Evolutionary conservation across 2,888 invertebrate genomes (phyloP).

Genomic region (Pelosia muscerda): DNA sequence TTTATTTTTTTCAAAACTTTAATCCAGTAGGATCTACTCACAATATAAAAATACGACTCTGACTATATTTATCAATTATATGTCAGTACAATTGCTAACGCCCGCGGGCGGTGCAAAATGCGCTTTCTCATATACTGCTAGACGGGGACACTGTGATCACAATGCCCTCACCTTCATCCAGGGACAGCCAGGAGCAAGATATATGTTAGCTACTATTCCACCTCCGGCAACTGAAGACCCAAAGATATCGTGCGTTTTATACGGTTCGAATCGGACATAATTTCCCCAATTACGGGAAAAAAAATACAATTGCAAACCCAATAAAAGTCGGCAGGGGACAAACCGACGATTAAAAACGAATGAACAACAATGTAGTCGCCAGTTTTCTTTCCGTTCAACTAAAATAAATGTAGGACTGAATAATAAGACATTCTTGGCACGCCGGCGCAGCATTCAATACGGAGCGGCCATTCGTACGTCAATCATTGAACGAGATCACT

Average conservation of each 20-base stretch:
- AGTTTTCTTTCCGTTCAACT: slow-evolving; percentile 50
- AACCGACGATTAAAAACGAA: slow-evolving; percentile 39
- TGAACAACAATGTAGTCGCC: slow-evolving; percentile 40
- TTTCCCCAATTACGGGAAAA: too few species aligned
- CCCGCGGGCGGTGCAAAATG: too few species aligned
- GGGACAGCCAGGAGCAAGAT: too few species aligned
- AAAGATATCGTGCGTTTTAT: too few species aligned
- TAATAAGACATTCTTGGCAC: slow-evolving; percentile 75
- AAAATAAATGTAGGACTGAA: slow-evolving; percentile 59
- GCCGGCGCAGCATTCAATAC: slow-evolving; percentile 49
- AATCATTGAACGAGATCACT: slow-evolving; percentile 39
- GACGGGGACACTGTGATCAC: too few species aligned
- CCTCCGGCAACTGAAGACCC: too few species aligned
- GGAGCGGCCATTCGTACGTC: slow-evolving; percentile 44
- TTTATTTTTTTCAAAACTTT: too few species aligned
- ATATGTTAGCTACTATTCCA: too few species aligned
- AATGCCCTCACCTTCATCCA: too few species aligned
- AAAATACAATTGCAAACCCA: slow-evolving; percentile 24
- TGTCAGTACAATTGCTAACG: slow-evolving; percentile 23
- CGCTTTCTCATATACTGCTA: too few species aligned
- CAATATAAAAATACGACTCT: neutral
- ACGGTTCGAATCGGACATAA: too few species aligned
- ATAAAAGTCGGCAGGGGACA: slow-evolving; percentile 38
- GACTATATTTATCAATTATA: neutral
- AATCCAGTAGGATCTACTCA: neutral